phyloP scores from a whole-genome alignment of 2,797 vertebrate species.

The Echiichthys vipera region DNA sequence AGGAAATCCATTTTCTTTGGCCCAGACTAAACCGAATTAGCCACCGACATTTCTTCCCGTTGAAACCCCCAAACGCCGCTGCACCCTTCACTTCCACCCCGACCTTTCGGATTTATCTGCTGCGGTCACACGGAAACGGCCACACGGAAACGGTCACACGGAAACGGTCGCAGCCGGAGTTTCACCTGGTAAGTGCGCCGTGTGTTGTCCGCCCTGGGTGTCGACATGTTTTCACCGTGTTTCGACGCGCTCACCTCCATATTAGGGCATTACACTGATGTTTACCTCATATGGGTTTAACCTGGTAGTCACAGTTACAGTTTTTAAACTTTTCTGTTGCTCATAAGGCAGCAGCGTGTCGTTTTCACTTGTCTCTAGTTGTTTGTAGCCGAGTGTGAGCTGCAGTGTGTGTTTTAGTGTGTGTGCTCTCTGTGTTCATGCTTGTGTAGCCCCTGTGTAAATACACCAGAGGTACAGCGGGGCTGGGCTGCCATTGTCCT shows the following conservation, averaged over 20 bases:
- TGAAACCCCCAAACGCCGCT: rapidly evolving
- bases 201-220: neutral
- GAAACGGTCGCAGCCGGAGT: neutral
- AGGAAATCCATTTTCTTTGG: conserved; percentile 72
- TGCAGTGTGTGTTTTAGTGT: neutral
- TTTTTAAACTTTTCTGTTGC: neutral
- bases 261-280: neutral
- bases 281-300: neutral
- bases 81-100: rapidly evolving
- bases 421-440: neutral
- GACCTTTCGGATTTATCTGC: neutral
- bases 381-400: neutral
- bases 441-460: conserved; percentile 2
- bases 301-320: rapidly evolving
- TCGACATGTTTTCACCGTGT: conserved; percentile 39
- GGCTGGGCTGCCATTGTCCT: neutral
- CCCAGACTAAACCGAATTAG: conserved; percentile 8
- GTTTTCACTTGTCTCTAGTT: neutral
- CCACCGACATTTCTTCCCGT: neutral
- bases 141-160: neutral
- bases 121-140: neutral
- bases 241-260: conserved; percentile 18
- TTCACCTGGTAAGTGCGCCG: conserved; percentile 66
- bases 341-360: neutral
- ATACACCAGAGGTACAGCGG: neutral